Base-by-base conservation (phyloP, 2,888 invertebrate genomes). In the Dynastes maya region DNA sequence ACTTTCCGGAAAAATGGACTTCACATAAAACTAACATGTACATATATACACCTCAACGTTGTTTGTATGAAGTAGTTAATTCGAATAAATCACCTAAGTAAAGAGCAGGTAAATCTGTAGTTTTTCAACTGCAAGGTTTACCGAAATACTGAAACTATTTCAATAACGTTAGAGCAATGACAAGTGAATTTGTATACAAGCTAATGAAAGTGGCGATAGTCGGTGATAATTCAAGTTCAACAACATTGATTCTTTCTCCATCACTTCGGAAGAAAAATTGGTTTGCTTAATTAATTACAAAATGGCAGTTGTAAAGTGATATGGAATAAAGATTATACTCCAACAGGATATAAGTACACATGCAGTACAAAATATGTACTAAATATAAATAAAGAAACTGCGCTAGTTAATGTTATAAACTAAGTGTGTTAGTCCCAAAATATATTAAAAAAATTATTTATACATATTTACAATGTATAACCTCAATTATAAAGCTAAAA, bases 161-260 rank as follows among this genome's bases (percentile, higher is more conserved):
- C 63, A 63, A 63, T 63, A 63, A 32, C 27, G 63, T 63, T 63
- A n/a, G 32, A 63, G 32, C 13, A 63, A 63, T 63, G 63, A 63
- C 63, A 63, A 63, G 63, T 13, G 63, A 63, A 29, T 22, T 63
- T 63, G 27, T 63, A 63, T 13, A 63, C 63, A 63, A 63, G 29
- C 32, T 63, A 63, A 63, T 63, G 22, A 27, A 9, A 32, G 63
- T 32, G 63, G 11, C 27, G 63, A 63, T 32, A n/a, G 29, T 32
- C 13, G 32, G 63, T 63, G 27, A 29, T 63, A 63, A 63, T 63
- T 63, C 63, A 63, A 13, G 63, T 63, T 63, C 63, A 63, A 13
- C 63, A 63, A 13, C 29, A 5, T 9, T 9, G 11, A 32, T 63
- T 2, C 32, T 63, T 29, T 9, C 32, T 63, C 11, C 11, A 13